These are phyloP conservation scores for Leuciscus idus DNA, from an alignment of 2,113 vertebrate genomes.

Conservation along the genomic window DNA sequence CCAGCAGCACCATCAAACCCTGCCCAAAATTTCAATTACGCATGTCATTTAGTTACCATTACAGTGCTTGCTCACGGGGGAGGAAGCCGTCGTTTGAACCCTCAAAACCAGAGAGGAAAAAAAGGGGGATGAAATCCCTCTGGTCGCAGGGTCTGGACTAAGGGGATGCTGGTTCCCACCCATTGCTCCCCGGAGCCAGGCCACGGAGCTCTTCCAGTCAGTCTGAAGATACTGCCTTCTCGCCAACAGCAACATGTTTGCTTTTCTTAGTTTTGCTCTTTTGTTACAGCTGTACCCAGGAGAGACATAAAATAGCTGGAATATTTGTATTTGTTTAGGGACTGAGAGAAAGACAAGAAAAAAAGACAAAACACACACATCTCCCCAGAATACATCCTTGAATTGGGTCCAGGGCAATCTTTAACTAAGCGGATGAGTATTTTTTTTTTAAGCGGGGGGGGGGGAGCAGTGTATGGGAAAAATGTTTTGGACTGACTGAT, in stretches of 20 bases:
- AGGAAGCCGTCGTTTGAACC: slow-evolving; percentile 15
- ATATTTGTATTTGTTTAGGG: slow-evolving; percentile 74
- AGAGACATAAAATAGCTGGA: slow-evolving; percentile 76
- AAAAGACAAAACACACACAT: slow-evolving; percentile 59
- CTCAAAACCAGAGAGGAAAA: slow-evolving; percentile 39
- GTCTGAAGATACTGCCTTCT: slow-evolving; percentile 52
- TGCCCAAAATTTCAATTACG: slow-evolving; percentile 67
- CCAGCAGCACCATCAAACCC: slow-evolving; percentile 77
- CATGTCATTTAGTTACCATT: slow-evolving; percentile 51
- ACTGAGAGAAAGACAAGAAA: slow-evolving; percentile 63
- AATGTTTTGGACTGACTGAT: slow-evolving; percentile 63
- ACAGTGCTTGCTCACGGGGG: slow-evolving; percentile 39
- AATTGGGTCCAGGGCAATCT: slow-evolving; percentile 67
- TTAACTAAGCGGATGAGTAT: slow-evolving; percentile 41
- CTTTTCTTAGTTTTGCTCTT: slow-evolving; percentile 72
- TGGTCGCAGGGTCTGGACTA: slow-evolving; percentile 43
- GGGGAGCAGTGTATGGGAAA: slow-evolving; percentile 73
- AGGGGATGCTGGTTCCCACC: slow-evolving; percentile 50
- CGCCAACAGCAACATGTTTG: slow-evolving; percentile 79
- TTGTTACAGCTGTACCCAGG: slow-evolving; percentile 75
- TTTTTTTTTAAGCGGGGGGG: slow-evolving; percentile 45
- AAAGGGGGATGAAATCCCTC: slow-evolving; percentile 44
- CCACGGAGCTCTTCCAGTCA: slow-evolving; percentile 51
- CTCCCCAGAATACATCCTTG: slow-evolving; percentile 78
- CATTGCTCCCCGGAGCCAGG: slow-evolving; percentile 63